Evolutionary conservation across 1,140 invertebrate genomes (phyloP).

Genomic region (Cydia fagiglandana): DNA sequence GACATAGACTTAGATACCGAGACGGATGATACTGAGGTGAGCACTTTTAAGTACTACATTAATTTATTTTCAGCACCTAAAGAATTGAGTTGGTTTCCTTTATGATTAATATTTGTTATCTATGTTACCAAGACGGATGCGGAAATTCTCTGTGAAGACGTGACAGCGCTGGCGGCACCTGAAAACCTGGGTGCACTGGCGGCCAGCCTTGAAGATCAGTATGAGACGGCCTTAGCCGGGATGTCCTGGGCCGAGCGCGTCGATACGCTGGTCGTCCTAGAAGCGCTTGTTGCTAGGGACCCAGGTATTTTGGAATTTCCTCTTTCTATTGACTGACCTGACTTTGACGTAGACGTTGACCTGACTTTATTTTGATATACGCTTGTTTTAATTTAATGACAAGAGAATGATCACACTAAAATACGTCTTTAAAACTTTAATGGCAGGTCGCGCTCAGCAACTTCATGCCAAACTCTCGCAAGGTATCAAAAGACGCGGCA

Average conservation of each 20-base stretch:
- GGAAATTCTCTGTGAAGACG: constrained; percentile 82
- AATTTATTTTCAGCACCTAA: no score
- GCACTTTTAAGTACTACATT: constrained; percentile 27
- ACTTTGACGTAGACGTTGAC: no score
- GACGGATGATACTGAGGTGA: constrained; percentile 86
- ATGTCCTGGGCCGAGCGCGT: constrained; percentile 90
- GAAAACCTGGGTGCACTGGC: constrained; percentile 56
- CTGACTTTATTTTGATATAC: no score
- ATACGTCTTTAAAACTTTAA: not conserved
- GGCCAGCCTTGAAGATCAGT: constrained; percentile 80
- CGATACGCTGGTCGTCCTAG: constrained; percentile 87
- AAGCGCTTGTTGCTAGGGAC: constrained; percentile 88
- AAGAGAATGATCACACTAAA: no score
- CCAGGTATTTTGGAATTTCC: constrained; percentile 76
- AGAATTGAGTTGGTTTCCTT: not conserved
- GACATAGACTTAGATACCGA: constrained; percentile 91
- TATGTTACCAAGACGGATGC: constrained; percentile 80
- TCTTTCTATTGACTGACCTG: no score
- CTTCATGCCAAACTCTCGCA: constrained; percentile 96
- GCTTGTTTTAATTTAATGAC: no score
- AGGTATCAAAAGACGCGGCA: constrained; percentile 89
- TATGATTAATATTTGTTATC: constrained; percentile 27
- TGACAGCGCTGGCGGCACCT: constrained; percentile 33
- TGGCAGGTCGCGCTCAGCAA: constrained; percentile 89
- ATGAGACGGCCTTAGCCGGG: constrained; percentile 86